Percentiles rank a stretch among this genome's conserved stretches.
phyloP scores from a whole-genome alignment of 1,140 invertebrate species.

The Platorchestia sp. region DNA sequence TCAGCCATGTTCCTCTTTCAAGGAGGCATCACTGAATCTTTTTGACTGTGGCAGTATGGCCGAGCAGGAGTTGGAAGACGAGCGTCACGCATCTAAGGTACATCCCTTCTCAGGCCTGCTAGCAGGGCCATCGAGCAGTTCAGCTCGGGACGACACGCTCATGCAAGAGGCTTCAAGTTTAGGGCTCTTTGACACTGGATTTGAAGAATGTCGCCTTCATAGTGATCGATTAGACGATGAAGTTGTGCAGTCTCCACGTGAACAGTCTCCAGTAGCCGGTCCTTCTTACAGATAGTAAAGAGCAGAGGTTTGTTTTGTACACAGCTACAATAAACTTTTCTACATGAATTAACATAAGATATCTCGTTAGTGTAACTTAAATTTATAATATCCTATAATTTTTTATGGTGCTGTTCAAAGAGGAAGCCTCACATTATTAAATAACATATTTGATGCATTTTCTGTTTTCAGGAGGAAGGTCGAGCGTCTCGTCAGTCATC shows the following conservation, averaged over 20 bases:
- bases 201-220: constrained; percentile 33
- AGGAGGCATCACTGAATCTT: not conserved
- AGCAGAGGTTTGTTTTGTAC: not conserved
- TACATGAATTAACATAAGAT: not conserved
- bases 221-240: constrained; percentile 23
- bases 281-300: constrained; percentile 21
- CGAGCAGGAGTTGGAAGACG: not conserved
- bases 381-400: not conserved
- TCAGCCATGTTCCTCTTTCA: not conserved
- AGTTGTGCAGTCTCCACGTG: not conserved
- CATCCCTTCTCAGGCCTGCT: not conserved
- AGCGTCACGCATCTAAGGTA: not conserved
- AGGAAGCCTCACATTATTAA: not conserved
- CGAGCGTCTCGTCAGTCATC: not conserved
- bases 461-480: not conserved
- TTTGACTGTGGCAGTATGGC: constrained; percentile 20
- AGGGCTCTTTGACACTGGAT: constrained; percentile 32
- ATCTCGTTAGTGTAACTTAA: not conserved
- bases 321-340: not conserved
- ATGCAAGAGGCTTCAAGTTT: constrained; percentile 29
- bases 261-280: constrained; percentile 21
- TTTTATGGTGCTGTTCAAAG: not conserved
- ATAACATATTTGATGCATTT: not conserved
- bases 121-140: not conserved
- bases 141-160: not conserved